Evolutionary conservation across 2,113 vertebrate species (phyloP), one percentile per base, ranked within the genome.

Genomic region (Orientallactaga bullata): DNA sequence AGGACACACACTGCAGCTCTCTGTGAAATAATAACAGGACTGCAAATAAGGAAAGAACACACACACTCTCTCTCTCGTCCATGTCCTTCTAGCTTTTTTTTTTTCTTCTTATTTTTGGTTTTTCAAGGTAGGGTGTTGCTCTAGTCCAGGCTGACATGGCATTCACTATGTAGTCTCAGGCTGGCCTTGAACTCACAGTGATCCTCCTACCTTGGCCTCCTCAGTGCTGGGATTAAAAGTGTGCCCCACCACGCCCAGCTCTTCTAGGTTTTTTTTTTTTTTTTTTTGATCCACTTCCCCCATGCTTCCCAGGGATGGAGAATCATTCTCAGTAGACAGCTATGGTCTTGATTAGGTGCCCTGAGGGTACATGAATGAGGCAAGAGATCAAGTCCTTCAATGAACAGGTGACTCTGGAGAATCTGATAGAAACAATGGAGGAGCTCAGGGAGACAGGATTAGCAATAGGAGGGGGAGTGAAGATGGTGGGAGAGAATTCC

Each of bases 271-370:
- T 47, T 47, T 47, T 47, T 47, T 47, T 47, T 47, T 47, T 47
- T 76, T 86, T 55, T 86, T 89, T 58, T 12, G 65, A 84, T 17
- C 58, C 66, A 66, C 28, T 79, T 92, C 79, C 39, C 74, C 32
- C 73, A 63, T 42, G n/a, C 94, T 96, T 61, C 93, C 82, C 21
- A 5, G 7, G 35, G 68, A 7, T 16, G 10, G 58, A 51, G 42
- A 74, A 28, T 71, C 61, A 28, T 92, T 73, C 61, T 93, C 72
- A 94, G 82, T 37, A 74, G 87, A 74, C 60, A 42, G 39, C 69
- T 65, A 20, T n/a, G 30, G 28, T 72, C 73, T 71, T 35, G 68
- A 72, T n/a, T 61, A 74, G 23, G 39, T 35, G 39, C 17, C 77
- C 42, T 63, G 61, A 26, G 84, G 84, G 85, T 73, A 83, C 76